Conservation (phyloP, 2,888 invertebrate genomes). For the Limnephilus auricula region DNA sequence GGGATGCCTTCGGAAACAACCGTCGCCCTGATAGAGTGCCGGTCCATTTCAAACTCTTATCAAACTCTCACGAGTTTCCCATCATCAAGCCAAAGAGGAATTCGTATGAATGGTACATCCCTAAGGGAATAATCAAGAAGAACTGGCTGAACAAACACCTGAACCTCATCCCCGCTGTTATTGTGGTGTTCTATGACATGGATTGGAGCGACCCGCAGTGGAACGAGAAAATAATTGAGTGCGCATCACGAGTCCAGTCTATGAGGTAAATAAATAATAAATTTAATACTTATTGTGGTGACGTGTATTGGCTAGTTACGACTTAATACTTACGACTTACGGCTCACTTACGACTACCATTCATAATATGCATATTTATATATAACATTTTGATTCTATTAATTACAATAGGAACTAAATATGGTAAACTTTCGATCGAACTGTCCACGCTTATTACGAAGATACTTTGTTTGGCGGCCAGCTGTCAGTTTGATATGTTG, state of each 20-base stretch:
- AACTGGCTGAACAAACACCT: slow-evolving; percentile 98
- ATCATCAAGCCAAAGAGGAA: slow-evolving; percentile 90
- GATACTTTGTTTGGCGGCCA: no score
- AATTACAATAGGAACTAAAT: no score
- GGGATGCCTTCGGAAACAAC: slow-evolving; percentile 94
- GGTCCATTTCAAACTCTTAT: slow-evolving; percentile 89
- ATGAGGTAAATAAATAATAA: slow-evolving; percentile 78
- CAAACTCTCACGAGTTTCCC: slow-evolving; percentile 91
- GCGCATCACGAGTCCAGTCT: slow-evolving; percentile 92
- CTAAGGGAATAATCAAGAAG: slow-evolving; percentile 94
- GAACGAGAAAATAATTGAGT: slow-evolving; percentile 97
- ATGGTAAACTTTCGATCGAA: no score
- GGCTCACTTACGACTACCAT: no score
- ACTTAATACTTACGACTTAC: no score
- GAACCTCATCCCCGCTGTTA: slow-evolving; percentile 92
- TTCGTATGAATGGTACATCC: slow-evolving; percentile 97
- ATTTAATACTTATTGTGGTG: no score
- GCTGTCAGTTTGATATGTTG: no score
- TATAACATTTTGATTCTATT: no score
- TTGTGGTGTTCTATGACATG: slow-evolving; percentile 96
- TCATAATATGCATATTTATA: no score
- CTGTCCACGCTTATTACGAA: no score
- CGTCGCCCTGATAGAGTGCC: slow-evolving; percentile 89
- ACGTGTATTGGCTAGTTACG: no score
- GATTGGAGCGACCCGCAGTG: slow-evolving; percentile 98